Conservation (phyloP, 2,888 invertebrate species). For the Drosophila suboccidentalis region DNA sequence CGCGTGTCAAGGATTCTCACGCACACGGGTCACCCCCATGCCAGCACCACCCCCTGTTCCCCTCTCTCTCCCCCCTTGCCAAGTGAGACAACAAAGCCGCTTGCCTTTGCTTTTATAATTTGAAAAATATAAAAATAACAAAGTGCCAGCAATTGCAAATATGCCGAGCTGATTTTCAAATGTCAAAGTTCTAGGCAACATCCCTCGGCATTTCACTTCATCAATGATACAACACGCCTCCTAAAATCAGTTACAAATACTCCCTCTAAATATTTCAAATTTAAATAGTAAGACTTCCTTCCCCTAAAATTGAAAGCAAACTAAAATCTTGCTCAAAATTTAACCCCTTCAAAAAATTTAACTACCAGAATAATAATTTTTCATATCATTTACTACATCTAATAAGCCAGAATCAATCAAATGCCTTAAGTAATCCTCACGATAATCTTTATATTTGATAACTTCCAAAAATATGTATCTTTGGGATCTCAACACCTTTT, state of each 20-base stretch:
- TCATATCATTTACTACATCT: neutral
- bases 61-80: neutral
- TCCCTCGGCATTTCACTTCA: conserved; percentile 11
- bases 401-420: conserved; percentile 9
- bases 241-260: neutral
- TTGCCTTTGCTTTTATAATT: conserved; percentile 76
- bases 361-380: neutral
- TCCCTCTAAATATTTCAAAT: neutral
- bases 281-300: neutral
- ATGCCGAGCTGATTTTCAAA: conserved; percentile 61
- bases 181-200: conserved; percentile 68
- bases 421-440: neutral
- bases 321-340: neutral
- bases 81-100: conserved; percentile 64
- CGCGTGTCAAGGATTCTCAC: conserved; percentile 81
- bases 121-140: conserved; percentile 83
- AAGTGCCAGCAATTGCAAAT: conserved; percentile 44
- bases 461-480: neutral
- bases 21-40: conserved; percentile 49
- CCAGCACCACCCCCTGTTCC: neutral
- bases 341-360: neutral
- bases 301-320: neutral
- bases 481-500: conserved; percentile 13
- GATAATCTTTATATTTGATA: conserved; percentile 12
- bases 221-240: neutral